These are phyloP conservation scores for Labeo rohita DNA, from an alignment of 2,113 vertebrate genomes.

Conservation along the genomic window DNA sequence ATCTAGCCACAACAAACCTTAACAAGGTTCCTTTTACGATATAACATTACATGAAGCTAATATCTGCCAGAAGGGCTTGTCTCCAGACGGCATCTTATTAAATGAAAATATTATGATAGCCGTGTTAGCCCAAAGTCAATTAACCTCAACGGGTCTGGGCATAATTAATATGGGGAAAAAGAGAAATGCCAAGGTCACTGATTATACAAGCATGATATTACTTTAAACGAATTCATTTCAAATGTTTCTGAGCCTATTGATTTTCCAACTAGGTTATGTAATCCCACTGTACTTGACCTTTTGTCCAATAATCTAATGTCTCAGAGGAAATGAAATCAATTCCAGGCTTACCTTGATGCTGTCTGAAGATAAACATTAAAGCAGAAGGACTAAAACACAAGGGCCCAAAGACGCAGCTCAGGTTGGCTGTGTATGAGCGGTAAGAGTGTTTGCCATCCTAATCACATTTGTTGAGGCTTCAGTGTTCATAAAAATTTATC, in stretches of 20 bases:
- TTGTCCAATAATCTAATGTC: slow-evolving; percentile 48
- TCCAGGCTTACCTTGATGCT: slow-evolving; percentile 42
- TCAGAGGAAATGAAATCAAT: slow-evolving; percentile 49
- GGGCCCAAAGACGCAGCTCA: neutral
- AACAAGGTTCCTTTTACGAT: neutral
- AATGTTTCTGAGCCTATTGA: slow-evolving; percentile 49
- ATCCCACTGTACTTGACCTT: slow-evolving; percentile 50
- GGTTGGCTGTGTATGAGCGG: neutral
- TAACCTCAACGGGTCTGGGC: slow-evolving; percentile 9
- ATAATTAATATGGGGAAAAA: neutral
- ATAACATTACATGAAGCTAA: neutral
- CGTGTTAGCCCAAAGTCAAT: slow-evolving; percentile 31
- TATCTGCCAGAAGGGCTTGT: neutral
- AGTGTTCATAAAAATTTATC: neutral
- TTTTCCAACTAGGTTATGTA: slow-evolving; percentile 43
- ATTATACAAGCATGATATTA: slow-evolving; percentile 44
- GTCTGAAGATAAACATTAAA: slow-evolving; percentile 42
- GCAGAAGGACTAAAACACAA: slow-evolving; percentile 1
- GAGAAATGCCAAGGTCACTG: slow-evolving; percentile 25
- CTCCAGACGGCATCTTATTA: slow-evolving; percentile 23
- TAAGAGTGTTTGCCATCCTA: neutral
- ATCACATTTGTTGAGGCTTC: neutral
- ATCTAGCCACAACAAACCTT: neutral
- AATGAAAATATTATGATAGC: slow-evolving; percentile 43
- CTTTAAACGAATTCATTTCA: slow-evolving; percentile 43